phyloP scores from a whole-genome alignment of 2,888 invertebrate genomes.

The Meloe dianella region DNA sequence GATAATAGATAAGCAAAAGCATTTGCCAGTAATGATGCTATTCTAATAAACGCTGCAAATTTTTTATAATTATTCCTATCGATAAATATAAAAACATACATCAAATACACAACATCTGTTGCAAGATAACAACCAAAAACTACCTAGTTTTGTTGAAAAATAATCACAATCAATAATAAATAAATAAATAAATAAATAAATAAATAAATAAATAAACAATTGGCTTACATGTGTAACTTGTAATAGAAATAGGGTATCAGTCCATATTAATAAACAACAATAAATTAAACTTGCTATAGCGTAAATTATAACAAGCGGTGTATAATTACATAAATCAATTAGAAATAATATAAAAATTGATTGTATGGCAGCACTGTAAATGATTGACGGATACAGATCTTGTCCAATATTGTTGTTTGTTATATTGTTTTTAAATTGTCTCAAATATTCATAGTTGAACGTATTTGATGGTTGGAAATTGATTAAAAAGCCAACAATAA shows the following conservation, averaged over 20 bases:
- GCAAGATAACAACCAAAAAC: constrained; percentile 13
- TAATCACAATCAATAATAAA: not conserved
- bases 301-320: constrained; percentile 16
- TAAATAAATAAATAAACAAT: not conserved
- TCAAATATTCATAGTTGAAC: constrained; percentile 21
- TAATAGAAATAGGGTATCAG: constrained; percentile 1
- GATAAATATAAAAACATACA: constrained; percentile 3
- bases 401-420: constrained; percentile 4
- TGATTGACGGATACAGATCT: constrained; percentile 13
- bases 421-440: constrained; percentile 10
- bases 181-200: constrained; percentile 1
- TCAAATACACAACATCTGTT: not conserved
- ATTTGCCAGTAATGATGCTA: not conserved
- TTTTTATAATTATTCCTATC: constrained; percentile 1
- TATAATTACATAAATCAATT: constrained; percentile 16
- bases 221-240: constrained; percentile 21
- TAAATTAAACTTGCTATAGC: constrained; percentile 12
- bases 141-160: constrained; percentile 12
- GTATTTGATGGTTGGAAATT: constrained; percentile 16
- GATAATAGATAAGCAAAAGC: not conserved
- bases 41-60: not conserved
- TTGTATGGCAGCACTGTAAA: constrained; percentile 16
- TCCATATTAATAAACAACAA: constrained; percentile 22
- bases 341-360: constrained; percentile 16
- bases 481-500: constrained; percentile 21